phyloP scores from a whole-genome alignment of 2,113 vertebrate species.

The Galbula dea region DNA sequence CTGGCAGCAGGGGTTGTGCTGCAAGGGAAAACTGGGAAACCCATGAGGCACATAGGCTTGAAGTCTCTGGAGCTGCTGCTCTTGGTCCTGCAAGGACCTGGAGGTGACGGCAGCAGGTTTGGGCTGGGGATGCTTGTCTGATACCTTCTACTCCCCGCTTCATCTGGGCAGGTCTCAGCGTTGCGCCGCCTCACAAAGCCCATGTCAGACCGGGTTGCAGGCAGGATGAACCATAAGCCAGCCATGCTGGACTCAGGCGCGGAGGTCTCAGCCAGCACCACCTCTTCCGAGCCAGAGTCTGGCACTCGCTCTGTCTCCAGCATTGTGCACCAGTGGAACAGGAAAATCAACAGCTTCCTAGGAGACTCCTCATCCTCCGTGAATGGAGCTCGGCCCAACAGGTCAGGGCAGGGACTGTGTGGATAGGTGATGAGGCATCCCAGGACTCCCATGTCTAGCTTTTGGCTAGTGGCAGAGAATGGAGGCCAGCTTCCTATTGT shows the following conservation, averaged over 20 bases:
- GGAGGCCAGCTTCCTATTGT: neutral
- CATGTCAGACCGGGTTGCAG: conserved; percentile 87
- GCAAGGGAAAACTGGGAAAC: neutral
- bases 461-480: neutral
- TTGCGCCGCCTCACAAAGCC: conserved; percentile 92
- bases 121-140: neutral
- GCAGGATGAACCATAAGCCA: conserved; percentile 71
- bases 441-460: neutral
- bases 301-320: conserved; percentile 85
- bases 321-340: conserved; percentile 95
- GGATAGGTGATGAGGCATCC: neutral
- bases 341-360: conserved; percentile 85
- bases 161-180: conserved; percentile 76
- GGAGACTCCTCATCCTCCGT: conserved; percentile 73
- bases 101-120: neutral
- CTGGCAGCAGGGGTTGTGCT: neutral
- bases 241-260: conserved; percentile 82
- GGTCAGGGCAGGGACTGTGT: conserved; percentile 56
- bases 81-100: neutral
- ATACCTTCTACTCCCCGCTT: neutral
- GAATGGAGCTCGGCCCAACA: conserved; percentile 70
- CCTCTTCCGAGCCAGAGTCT: conserved; percentile 85
- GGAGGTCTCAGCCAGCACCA: conserved; percentile 86
- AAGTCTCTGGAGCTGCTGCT: rapidly evolving
- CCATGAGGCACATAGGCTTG: neutral